phyloP scores from a whole-genome alignment of 2,113 vertebrate genomes.

The Phalacrocorax carbo region DNA sequence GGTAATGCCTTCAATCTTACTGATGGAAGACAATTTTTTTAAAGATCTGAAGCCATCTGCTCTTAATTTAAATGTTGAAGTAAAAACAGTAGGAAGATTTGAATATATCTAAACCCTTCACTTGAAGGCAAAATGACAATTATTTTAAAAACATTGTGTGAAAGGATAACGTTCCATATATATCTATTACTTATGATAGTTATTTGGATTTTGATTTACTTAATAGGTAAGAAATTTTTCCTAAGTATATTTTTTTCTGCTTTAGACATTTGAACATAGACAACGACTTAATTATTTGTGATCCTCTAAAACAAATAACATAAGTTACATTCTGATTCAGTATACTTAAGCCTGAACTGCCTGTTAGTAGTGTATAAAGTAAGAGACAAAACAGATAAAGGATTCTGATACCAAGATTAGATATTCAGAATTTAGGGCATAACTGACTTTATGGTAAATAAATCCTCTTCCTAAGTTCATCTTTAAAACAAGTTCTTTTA shows the following conservation, averaged over 20 bases:
- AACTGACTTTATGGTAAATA: not conserved
- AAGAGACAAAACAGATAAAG: not conserved
- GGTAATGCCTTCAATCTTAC: not conserved
- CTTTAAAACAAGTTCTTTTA: not conserved
- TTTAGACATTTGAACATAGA: not conserved
- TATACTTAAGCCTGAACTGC: not conserved
- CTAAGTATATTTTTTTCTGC: not conserved
- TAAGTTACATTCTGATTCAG: not conserved
- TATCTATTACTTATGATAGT: not conserved
- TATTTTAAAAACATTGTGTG: not conserved
- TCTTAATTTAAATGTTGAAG: not conserved
- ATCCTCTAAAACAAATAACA: not conserved
- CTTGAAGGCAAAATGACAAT: not conserved
- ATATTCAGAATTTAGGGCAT: not conserved
- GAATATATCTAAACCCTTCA: not conserved
- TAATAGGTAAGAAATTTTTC: not conserved
- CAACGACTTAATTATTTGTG: not conserved
- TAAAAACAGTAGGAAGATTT: not conserved
- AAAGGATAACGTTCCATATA: not conserved
- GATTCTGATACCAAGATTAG: not conserved
- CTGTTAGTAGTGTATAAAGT: not conserved
- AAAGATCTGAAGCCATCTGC: not conserved
- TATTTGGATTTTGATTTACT: not conserved
- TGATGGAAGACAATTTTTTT: not conserved
- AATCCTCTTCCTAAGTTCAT: not conserved